Evolutionary conservation across 2,113 vertebrate genomes (phyloP).

Genomic region (Clarias macrocephalus): DNA sequence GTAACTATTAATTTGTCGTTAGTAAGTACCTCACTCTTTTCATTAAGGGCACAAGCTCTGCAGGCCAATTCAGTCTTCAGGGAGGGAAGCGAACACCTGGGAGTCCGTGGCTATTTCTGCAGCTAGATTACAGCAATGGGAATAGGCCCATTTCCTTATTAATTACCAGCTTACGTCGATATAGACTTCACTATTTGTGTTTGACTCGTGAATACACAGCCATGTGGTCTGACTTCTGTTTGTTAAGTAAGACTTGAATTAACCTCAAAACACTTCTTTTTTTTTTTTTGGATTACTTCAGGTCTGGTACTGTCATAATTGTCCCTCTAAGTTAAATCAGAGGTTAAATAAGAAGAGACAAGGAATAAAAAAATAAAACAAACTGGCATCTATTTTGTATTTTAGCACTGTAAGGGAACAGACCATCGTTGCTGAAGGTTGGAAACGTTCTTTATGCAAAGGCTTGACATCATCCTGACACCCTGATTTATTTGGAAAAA

Average conservation of each 20-base stretch:
- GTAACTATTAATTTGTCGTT: slow-evolving; percentile 66
- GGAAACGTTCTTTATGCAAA: slow-evolving; percentile 32
- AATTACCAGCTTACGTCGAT: slow-evolving; percentile 57
- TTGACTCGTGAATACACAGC: slow-evolving; percentile 43
- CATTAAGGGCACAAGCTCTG: slow-evolving; percentile 57
- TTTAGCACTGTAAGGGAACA: background rate
- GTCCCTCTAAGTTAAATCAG: background rate
- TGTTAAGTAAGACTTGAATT: slow-evolving; percentile 45
- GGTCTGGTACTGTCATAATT: background rate
- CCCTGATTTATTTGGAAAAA: slow-evolving; percentile 39
- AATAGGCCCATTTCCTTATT: slow-evolving; percentile 55
- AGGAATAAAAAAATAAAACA: too few species aligned
- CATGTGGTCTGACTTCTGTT: slow-evolving; percentile 49
- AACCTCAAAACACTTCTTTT: background rate
- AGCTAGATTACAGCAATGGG: slow-evolving; percentile 53
- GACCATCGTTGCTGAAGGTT: background rate
- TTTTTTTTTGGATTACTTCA: background rate
- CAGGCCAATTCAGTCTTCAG: slow-evolving; percentile 49
- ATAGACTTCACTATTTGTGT: slow-evolving; percentile 16
- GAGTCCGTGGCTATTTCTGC: slow-evolving; percentile 54
- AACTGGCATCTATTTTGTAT: background rate
- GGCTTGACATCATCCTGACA: slow-evolving; percentile 40
- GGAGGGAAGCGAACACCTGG: slow-evolving; percentile 59
- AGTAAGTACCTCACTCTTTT: slow-evolving; percentile 65
- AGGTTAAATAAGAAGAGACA: background rate